Base-by-base conservation (phyloP, 2,888 invertebrate species). In the Hyalella azteca region DNA sequence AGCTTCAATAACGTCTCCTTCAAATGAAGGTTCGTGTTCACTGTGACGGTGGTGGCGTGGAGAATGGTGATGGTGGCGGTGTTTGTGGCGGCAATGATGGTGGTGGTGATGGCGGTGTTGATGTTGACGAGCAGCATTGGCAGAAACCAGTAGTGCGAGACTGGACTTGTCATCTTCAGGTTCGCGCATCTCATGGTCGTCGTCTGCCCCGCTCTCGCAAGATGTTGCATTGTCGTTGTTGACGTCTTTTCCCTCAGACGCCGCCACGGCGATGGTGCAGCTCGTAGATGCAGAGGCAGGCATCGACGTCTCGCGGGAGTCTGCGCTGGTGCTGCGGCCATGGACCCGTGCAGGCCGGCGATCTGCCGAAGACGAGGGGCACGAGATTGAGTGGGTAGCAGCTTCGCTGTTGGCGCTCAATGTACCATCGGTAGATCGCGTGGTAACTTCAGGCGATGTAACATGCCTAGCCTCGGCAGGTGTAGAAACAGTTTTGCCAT, bases 1-100 rank as follows among this genome's bases (percentile, higher is more conserved):
- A 60, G 29, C 54, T 60, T 73, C 50, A 32, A 49, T 45, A 39
- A 90, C 66, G 90, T 86, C 78, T 90, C 90, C 87, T 90, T 90
- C n/a, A 41, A 32, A 41, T n/a, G 40, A 11, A 40, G n/a, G 26
- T 7, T 75, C 41, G 40, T 75, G 75, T 11, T 15, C n/a, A 29
- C 41, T n/a, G 45, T 75, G 75, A n/a, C n/a, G 22, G 45, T 75
- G 45, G 40, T 45, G 40, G 45, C 29, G 36, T 9, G 11, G n/a
- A 22, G 11, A 22, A 19, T 75, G 75, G 19, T 75, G 45, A 13
- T 75, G 75, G 22, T 75, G 75, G 15, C 45, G 36, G 45, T 75
- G 75, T 26, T 75, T 75, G 75, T 75, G 75, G 5, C 75, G 40
- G 36, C 45, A 45, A n/a, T 75, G 40, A 22, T 59, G 59, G 32